Evolutionary conservation across 2,888 invertebrate genomes (phyloP), one percentile per base, ranked within the genome.

Genomic region (Aleiodes alternator): DNA sequence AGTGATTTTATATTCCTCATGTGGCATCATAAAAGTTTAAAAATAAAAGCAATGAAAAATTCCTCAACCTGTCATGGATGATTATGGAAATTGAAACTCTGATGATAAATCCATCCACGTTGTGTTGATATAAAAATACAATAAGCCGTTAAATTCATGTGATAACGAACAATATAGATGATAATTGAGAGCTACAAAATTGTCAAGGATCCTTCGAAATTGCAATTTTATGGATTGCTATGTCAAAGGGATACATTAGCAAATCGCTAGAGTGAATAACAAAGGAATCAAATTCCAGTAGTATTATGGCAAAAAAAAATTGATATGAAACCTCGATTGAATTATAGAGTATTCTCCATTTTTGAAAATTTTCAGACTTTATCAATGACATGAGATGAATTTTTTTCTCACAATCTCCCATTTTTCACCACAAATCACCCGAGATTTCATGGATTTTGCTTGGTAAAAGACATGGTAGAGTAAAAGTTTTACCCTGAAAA

Each of bases 141-240:
- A 64, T 48, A 34, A 64, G 16, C 16, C 11, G 14, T 64, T 43
- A 48, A 64, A 34, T n/a, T 48, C 48, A 14, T 38, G 48, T 48
- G 48, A 64, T 64, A 48, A 38, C 64, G 48, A 8, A 48, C n/a
- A 59, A 59, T 59, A 57, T 31, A 34, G 29, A 34, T 43, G 61
- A 43, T 16, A n/a, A 61, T 61, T 38, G 14, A 16, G 43, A 61
- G 38, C 38, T 38, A 38, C 43, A 38, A 61, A 12, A 16, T 8
- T 61, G 43, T 38, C 16, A 61, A 38, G n/a, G 12, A 5, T 16
- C 9, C 16, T 23, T 61, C 9, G 14, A 43, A 43, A 64, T 48
- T 43, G 23, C 34, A 43, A 23, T 48, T n/a, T 12, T 29, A 23
- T 6, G 48, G 12, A 64, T 64, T 64, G 43, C 14, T 3, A 3